Percentiles rank a stretch among this genome's conserved stretches.
These are phyloP conservation scores for Melanotaenia boesemani DNA, from an alignment of 2,797 vertebrate species.

Conservation along the genomic window DNA sequence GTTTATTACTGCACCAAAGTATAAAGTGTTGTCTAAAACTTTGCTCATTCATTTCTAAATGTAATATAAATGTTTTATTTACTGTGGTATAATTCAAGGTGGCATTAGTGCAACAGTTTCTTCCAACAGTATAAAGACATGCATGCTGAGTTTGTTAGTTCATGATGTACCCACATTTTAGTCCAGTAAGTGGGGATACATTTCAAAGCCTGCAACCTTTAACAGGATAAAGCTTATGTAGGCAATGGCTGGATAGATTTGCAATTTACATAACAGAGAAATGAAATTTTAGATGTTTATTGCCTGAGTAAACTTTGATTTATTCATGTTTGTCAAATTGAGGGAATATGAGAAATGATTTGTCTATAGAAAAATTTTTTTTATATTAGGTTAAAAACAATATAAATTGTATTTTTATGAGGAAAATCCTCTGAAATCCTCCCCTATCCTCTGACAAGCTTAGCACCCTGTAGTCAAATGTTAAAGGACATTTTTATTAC, in stretches of 20 bases:
- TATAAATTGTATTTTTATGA: neutral
- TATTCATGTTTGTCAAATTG: neutral
- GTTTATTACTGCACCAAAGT: neutral
- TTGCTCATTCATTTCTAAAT: neutral
- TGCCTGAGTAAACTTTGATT: no score
- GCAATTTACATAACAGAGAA: no score
- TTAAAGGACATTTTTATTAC: neutral
- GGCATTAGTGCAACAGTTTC: neutral
- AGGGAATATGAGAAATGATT: neutral
- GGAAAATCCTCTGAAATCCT: no score
- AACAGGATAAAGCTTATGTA: no score
- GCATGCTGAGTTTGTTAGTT: no score
- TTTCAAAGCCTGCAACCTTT: no score
- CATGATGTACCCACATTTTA: no score
- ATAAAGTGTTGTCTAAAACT: neutral
- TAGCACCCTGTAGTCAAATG: neutral
- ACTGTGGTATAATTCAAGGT: neutral
- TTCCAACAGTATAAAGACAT: neutral
- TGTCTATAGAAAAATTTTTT: neutral
- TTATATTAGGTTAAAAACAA: neutral
- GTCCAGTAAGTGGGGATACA: no score
- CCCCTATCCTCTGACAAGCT: neutral
- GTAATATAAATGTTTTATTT: neutral
- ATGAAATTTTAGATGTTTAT: no score
- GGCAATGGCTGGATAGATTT: no score